Base-by-base conservation (phyloP, 2,113 vertebrate genomes). In the Alethe diademata region DNA sequence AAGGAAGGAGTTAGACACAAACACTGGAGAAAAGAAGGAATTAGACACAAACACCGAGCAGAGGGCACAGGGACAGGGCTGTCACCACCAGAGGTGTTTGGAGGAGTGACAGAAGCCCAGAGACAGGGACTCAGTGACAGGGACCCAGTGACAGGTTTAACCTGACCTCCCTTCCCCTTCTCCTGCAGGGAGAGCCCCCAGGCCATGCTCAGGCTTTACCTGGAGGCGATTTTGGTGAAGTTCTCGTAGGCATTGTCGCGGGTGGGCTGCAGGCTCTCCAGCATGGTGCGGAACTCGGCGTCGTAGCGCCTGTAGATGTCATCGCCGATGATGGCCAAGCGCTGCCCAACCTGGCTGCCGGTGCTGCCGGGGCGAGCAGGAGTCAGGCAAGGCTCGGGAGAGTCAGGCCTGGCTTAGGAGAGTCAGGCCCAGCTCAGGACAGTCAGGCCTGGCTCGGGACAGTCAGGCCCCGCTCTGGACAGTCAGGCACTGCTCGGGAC, bases 231-330 rank as follows among this genome's bases (percentile, higher is more conserved):
- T 67, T 95, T 98, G 92, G 62, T 97, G 97, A 98, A 98, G 51
- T 96, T 96, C 35, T 98, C 81, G 0, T 97, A 98, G 91, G 97
- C 98, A 0, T 98, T 98, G 2, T 92, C 94, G 6, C 48, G 75
- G 3, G 97, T 98, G 51, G 96, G 97, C 78, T 98, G 97, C 80
- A 98, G 90, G 38, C 57, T 90, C 47, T 96, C 90, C 50, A 98
- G 88, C 93, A 98, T 97, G 70, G 31, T 17, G 67, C 93, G 90
- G 65, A 98, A 98, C 67, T 98, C 98, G 0, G 69, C 19, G 10
- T 98, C 98, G 7, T 98, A 98, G 72, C 98, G 97, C 60, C 54
- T 33, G 71, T 98, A 98, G 70, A 98, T 98, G 94, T 98, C 98
- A 0, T 98, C 98, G 1, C 98, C 98, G 1, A 98, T 98, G 89